These are phyloP conservation scores for Prionace glauca DNA, from an alignment of 2,797 vertebrate species.

Conservation along the genomic window DNA sequence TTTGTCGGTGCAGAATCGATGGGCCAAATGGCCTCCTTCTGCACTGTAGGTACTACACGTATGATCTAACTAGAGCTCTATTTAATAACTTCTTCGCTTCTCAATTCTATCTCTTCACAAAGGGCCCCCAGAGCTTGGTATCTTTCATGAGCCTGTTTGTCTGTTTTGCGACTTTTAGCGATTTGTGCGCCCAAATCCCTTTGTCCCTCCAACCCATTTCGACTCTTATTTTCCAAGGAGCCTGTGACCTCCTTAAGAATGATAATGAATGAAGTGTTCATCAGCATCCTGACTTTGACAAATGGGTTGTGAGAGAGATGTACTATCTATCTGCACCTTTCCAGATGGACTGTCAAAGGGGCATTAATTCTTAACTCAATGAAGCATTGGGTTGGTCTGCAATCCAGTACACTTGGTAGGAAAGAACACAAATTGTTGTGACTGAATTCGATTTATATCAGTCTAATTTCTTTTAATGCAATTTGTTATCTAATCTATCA, in stretches of 20 bases:
- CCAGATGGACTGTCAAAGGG: constrained; percentile 75
- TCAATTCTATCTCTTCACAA: background rate
- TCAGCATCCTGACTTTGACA: constrained; percentile 93
- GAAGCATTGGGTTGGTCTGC: constrained; percentile 89
- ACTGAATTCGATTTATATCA: constrained; percentile 96
- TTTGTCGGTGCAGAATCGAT: too few relatives aligned
- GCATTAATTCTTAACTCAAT: constrained; percentile 92
- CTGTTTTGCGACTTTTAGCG: background rate
- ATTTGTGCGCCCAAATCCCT: background rate
- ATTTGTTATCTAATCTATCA: constrained; percentile 98
- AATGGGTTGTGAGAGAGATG: constrained; percentile 79
- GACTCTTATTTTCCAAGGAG: background rate
- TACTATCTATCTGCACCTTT: constrained; percentile 70
- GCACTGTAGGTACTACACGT: background rate
- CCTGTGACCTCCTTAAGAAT: constrained; percentile 59
- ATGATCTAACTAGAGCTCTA: background rate
- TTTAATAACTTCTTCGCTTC: background rate
- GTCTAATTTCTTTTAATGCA: constrained; percentile 98
- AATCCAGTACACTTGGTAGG: constrained; percentile 75
- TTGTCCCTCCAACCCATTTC: background rate
- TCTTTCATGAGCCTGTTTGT: background rate
- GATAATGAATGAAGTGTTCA: constrained; percentile 92
- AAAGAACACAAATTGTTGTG: constrained; percentile 74
- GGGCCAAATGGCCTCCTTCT: too few relatives aligned
- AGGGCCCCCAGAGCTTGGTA: background rate